Conservation (phyloP, 2,797 vertebrate genomes). For the Buphagus erythrorhynchus region DNA sequence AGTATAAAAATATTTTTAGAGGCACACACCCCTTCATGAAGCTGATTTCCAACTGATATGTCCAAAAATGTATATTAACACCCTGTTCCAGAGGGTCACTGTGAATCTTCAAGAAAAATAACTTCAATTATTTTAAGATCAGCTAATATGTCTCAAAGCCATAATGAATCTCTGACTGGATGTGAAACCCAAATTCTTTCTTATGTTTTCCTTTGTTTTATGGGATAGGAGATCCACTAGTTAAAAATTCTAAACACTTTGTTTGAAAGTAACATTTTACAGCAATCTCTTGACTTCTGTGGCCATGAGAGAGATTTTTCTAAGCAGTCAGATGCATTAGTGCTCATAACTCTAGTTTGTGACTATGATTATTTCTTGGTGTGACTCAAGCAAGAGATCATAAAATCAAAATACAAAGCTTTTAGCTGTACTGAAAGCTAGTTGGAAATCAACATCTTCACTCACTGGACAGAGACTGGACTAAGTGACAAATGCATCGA, state of each 20-base stretch:
- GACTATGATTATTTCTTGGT: not conserved
- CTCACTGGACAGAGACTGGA: not conserved
- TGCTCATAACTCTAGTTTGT: not conserved
- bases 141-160: not conserved
- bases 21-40: not conserved
- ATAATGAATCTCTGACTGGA: not conserved
- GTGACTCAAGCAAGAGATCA: not conserved
- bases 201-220: not conserved
- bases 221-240: not conserved
- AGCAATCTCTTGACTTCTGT: not conserved
- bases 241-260: not conserved
- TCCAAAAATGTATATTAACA: not conserved
- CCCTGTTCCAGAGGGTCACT: not conserved
- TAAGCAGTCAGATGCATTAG: not conserved
- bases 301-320: not conserved
- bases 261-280: not conserved
- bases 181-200: not conserved
- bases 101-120: not conserved
- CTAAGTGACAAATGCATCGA: not conserved
- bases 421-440: not conserved
- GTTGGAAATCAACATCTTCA: not conserved
- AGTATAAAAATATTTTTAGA: constrained; percentile 15
- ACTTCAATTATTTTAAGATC: not conserved
- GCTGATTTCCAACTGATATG: not conserved
- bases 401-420: not conserved